These are phyloP conservation scores for Hyposoter dolosus DNA, from an alignment of 2,888 invertebrate genomes.

Conservation along the genomic window DNA sequence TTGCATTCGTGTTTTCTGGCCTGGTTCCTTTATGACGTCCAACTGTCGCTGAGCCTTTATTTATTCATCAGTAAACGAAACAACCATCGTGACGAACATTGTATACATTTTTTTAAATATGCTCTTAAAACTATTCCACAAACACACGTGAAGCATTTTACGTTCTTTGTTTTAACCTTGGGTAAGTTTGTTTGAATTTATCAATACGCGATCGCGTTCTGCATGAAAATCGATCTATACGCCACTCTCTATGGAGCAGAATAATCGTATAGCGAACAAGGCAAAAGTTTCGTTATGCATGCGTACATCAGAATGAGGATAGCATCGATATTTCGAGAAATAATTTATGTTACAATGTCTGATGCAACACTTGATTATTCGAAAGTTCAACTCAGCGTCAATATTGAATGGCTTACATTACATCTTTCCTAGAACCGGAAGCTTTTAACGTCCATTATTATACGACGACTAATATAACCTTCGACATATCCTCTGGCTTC, in stretches of 20 bases:
- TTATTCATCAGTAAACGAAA: constrained; percentile 48
- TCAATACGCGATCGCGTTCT: neutral
- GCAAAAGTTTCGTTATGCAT: constrained; percentile 15
- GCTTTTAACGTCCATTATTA: constrained; percentile 13
- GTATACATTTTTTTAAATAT: neutral
- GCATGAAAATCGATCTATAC: neutral
- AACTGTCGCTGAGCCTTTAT: constrained; percentile 42
- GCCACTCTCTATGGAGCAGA: neutral
- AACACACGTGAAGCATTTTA: neutral
- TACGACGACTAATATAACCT: neutral
- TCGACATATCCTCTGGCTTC: neutral
- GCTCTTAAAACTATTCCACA: neutral
- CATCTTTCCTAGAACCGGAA: constrained; percentile 7
- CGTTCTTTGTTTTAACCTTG: neutral
- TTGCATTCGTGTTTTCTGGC: neutral
- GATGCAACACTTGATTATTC: constrained; percentile 21
- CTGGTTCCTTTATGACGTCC: neutral
- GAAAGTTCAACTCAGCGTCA: neutral
- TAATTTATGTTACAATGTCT: constrained; percentile 27
- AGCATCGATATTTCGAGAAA: neutral
- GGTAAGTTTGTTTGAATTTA: constrained; percentile 4
- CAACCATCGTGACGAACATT: constrained; percentile 20
- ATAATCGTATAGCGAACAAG: neutral
- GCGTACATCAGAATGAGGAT: constrained; percentile 21
- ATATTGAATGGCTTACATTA: constrained; percentile 12